phyloP scores from a whole-genome alignment of 1,140 invertebrate species.

The Brachionus plicatilis region DNA sequence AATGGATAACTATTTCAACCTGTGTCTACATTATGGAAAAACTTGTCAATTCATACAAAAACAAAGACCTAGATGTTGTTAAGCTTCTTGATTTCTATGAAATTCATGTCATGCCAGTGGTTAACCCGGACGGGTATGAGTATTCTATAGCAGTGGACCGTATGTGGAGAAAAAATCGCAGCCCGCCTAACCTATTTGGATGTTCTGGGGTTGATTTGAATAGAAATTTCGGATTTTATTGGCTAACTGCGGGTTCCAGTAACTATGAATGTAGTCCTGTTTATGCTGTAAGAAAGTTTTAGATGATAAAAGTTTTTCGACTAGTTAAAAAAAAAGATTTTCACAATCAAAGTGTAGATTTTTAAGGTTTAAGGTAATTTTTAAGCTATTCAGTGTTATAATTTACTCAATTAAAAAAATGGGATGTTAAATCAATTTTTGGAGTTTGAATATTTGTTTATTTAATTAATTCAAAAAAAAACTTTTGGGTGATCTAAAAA shows the following conservation, averaged over 20 bases:
- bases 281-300: neutral
- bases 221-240: slow-evolving; percentile 39
- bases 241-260: neutral
- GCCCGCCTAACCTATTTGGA: neutral
- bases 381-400: no score
- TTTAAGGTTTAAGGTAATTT: no score
- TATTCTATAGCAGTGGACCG: neutral
- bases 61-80: neutral
- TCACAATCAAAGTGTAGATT: no score
- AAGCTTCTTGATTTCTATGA: slow-evolving; percentile 9
- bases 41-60: neutral
- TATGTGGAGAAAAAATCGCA: slow-evolving; percentile 43
- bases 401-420: no score
- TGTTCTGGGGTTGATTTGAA: slow-evolving; percentile 41
- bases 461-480: no score
- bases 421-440: no score
- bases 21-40: slow-evolving; percentile 37
- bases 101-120: slow-evolving; percentile 37
- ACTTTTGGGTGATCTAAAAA: no score
- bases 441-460: no score
- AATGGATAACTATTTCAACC: slow-evolving; percentile 36
- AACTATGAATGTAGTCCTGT: slow-evolving; percentile 13
- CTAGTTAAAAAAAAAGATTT: no score
- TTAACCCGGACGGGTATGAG: slow-evolving; percentile 40
- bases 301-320: no score